These are phyloP conservation scores for Acronicta psi DNA, from an alignment of 2,888 invertebrate genomes.

Conservation along the genomic window DNA sequence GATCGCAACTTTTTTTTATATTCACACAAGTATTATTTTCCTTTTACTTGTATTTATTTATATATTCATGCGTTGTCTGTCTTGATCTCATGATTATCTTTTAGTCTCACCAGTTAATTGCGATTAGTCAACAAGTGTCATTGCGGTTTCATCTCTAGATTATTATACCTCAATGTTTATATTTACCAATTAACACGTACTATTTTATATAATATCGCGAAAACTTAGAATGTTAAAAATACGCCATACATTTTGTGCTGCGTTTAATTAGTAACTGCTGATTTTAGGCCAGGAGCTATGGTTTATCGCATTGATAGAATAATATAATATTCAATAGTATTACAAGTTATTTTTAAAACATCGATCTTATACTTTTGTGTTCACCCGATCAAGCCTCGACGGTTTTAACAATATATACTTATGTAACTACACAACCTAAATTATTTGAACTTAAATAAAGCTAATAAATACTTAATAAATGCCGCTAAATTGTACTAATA, in stretches of 20 bases:
- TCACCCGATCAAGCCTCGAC: slow-evolving; percentile 6
- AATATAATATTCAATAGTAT: slow-evolving; percentile 5
- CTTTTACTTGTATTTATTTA: not conserved
- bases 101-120: too few relatives aligned
- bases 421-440: slow-evolving; percentile 27
- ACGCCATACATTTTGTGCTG: slow-evolving; percentile 12
- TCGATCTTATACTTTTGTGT: slow-evolving; percentile 2
- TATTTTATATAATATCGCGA: slow-evolving; percentile 9
- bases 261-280: slow-evolving; percentile 29
- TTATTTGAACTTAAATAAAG: slow-evolving; percentile 30
- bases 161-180: not conserved
- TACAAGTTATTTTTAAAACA: not conserved
- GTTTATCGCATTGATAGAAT: slow-evolving; percentile 19
- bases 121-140: not conserved
- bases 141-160: not conserved
- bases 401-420: slow-evolving; percentile 29
- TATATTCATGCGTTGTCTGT: not conserved
- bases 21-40: not conserved
- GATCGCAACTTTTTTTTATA: too few relatives aligned
- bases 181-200: slow-evolving; percentile 32
- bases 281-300: slow-evolving; percentile 51
- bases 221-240: slow-evolving; percentile 2
- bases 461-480: slow-evolving; percentile 26
- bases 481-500: slow-evolving; percentile 40
- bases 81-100: not conserved